These are phyloP conservation scores for human DNA, from an alignment of 2,113 vertebrate species.

Conservation along the genomic window DNA sequence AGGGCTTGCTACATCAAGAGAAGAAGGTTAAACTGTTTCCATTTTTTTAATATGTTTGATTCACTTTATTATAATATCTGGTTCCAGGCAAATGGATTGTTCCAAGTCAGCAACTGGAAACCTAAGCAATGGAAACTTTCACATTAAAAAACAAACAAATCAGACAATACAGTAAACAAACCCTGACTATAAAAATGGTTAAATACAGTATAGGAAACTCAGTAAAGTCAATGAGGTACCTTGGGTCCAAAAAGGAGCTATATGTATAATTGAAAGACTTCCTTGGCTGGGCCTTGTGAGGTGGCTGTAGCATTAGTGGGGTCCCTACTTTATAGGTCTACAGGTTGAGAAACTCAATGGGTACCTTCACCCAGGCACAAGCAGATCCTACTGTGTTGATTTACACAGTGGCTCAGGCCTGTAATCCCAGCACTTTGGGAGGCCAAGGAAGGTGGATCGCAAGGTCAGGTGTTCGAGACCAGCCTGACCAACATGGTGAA, in stretches of 20 bases:
- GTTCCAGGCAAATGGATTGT: constrained; percentile 26
- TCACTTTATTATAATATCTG: not conserved
- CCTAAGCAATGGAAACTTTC: constrained; percentile 7
- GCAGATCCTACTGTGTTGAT: not conserved
- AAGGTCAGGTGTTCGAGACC: too few species aligned
- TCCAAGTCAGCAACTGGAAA: constrained; percentile 6
- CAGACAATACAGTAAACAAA: constrained; percentile 15
- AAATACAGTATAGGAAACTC: not conserved
- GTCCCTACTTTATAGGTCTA: not conserved
- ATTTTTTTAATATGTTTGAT: constrained; percentile 43
- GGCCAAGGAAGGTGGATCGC: too few species aligned
- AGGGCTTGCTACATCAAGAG: constrained; percentile 24
- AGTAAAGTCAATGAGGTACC: not conserved
- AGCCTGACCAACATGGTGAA: too few species aligned
- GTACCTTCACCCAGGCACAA: not conserved
- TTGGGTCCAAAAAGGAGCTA: not conserved
- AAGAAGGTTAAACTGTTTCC: constrained; percentile 37
- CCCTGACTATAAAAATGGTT: not conserved
- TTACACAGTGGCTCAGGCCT: not conserved
- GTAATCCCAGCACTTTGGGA: too few species aligned
- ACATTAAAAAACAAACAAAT: not conserved
- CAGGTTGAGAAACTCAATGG: not conserved
- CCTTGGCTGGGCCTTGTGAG: not conserved
- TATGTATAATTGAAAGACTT: not conserved
- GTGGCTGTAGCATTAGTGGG: not conserved